Evolutionary conservation across 2,797 vertebrate species (phyloP), one percentile per base, ranked within the genome.

Genomic region (Gadopsis marmoratus): DNA sequence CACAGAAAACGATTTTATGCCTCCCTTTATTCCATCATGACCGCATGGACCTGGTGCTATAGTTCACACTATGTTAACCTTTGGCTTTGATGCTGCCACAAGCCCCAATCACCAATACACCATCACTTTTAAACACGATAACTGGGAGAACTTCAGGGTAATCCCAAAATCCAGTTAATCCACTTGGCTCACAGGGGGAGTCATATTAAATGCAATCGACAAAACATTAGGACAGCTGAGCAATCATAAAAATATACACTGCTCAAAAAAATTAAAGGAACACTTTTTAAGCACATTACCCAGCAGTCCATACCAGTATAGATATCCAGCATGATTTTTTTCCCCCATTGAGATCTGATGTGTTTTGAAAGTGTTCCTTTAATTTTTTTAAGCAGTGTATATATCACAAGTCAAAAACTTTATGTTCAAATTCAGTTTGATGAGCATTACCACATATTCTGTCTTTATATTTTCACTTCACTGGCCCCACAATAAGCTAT

Each of bases 401-500:
- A 26, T 26, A 26, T 26, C 26, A 26, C 26, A 58, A 47, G n/a
- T 50, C n/a, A 33, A 50, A 72, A 71, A 76, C 26, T 56, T 65
- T 12, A 23, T 39, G 58, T 74, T 56, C 5, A 76, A 60, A 82
- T 71, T 67, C 26, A 58, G 61, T 79, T 76, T 76, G 45, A 77
- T 56, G 72, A 78, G 60, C 50, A 48, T 70, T 50, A 59, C 50
- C 35, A 21, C 73, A 21, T 74, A 88, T 77, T 87, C 43, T 23
- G 47, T 47, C 73, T 79, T 84, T 63, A 83, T 73, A 81, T 81
- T 86, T 84, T 83, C 72, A 71, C 87, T 75, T 61, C 78, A 75
- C 74, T 17, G 73, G 74, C 61, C 58, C 29, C 29, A 86, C 71
- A 86, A 81, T 81, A 85, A 81, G 63, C 79, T 82, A 81, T 86